phyloP scores from a whole-genome alignment of 2,888 invertebrate genomes.

The Drosophila mettleri region DNA sequence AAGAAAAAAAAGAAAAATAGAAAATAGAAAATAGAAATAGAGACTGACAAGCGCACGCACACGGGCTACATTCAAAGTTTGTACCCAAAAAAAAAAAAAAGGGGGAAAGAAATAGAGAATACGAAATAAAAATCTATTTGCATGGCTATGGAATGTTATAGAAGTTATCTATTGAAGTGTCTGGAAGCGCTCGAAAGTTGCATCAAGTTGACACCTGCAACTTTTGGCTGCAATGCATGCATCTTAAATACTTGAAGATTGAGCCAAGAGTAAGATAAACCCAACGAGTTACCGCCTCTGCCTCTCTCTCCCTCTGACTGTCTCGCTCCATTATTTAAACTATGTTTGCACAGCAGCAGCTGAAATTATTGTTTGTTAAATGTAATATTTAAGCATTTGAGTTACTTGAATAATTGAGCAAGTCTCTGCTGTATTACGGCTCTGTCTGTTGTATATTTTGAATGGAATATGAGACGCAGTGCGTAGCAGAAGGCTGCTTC shows the following conservation, averaged over 20 bases:
- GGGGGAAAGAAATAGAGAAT: not conserved
- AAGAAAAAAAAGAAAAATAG: not conserved
- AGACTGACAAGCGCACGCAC: constrained; percentile 8
- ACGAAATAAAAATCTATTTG: not conserved
- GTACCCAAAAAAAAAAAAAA: not conserved
- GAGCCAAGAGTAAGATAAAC: not conserved
- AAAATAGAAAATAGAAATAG: constrained; percentile 5
- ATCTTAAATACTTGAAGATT: not conserved
- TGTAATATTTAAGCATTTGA: constrained; percentile 2
- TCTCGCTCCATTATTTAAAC: not conserved
- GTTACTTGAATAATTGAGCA: not conserved
- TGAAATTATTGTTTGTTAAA: constrained; percentile 1
- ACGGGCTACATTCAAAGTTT: constrained; percentile 22
- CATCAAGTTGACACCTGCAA: not conserved
- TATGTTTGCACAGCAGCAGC: not conserved
- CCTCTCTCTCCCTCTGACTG: not conserved
- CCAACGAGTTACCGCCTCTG: not conserved
- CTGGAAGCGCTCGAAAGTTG: not conserved
- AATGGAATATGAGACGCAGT: constrained; percentile 3
- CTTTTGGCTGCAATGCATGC: not conserved
- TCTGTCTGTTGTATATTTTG: not conserved
- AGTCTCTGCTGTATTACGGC: not conserved
- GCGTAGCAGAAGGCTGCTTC: constrained; percentile 19
- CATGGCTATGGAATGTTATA: not conserved
- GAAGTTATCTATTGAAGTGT: not conserved